These are phyloP conservation scores for Sussaba pulchella DNA, from an alignment of 2,888 invertebrate species.

Conservation along the genomic window DNA sequence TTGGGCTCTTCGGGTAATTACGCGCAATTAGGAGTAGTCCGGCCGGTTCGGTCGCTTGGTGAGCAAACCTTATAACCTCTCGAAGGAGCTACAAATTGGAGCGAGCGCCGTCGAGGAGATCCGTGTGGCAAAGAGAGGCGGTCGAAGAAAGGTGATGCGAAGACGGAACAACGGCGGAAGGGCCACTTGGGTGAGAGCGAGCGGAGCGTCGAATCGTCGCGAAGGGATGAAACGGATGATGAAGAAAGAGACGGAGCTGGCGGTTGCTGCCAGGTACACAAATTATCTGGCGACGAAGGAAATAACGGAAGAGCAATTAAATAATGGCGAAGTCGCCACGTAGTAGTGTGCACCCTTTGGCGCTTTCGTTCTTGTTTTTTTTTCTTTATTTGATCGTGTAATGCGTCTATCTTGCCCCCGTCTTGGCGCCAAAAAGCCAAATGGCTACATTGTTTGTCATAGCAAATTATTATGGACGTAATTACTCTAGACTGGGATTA, in stretches of 20 bases:
- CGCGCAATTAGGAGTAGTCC: slow-evolving; percentile 82
- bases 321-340: slow-evolving; percentile 81
- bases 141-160: slow-evolving; percentile 24
- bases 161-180: slow-evolving; percentile 59
- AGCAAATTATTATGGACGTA: not conserved
- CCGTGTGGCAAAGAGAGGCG: slow-evolving; percentile 42
- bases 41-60: slow-evolving; percentile 67
- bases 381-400: slow-evolving; percentile 73
- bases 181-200: slow-evolving; percentile 16
- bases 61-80: slow-evolving; percentile 52
- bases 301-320: slow-evolving; percentile 80
- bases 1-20: slow-evolving; percentile 83
- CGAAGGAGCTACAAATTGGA: slow-evolving; percentile 75
- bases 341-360: slow-evolving; percentile 72
- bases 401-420: slow-evolving; percentile 33
- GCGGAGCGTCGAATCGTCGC: slow-evolving; percentile 7
- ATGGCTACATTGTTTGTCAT: not conserved
- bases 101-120: slow-evolving; percentile 65
- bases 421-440: slow-evolving; percentile 18
- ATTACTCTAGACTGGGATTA: too few species aligned
- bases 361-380: slow-evolving; percentile 54
- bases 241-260: slow-evolving; percentile 63
- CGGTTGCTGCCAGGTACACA: slow-evolving; percentile 80
- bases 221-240: slow-evolving; percentile 60
- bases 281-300: slow-evolving; percentile 80